Percentiles rank a stretch among this genome's conserved stretches.
Evolutionary conservation across 2,888 invertebrate genomes (phyloP).

Genomic region (Agrotis exclamationis): DNA sequence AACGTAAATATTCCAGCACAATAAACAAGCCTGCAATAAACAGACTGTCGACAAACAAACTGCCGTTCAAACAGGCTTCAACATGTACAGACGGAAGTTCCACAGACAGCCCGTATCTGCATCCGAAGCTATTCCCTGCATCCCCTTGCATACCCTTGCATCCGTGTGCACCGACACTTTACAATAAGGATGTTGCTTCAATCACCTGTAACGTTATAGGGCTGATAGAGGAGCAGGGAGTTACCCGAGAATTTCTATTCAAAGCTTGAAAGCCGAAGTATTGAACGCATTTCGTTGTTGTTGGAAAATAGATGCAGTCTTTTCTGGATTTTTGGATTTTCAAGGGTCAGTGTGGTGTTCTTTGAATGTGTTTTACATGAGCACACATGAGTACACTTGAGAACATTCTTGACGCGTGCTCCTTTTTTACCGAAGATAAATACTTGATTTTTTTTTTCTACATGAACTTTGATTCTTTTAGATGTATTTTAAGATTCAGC

Average conservation of each 20-base stretch:
- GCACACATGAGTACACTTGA: no score
- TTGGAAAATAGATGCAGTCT: not conserved
- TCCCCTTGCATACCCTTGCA: conserved; percentile 16
- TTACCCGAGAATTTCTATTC: conserved; percentile 22
- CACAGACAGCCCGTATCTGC: conserved; percentile 60
- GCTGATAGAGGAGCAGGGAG: conserved; percentile 8
- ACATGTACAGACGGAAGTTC: conserved; percentile 48
- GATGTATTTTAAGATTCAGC: no score
- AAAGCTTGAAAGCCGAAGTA: conserved; percentile 23
- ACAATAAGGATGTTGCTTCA: conserved; percentile 51
- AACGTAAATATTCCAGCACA: conserved; percentile 7
- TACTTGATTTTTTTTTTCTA: no score
- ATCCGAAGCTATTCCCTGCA: conserved; percentile 58
- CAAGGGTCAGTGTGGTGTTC: not conserved
- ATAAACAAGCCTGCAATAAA: conserved; percentile 20
- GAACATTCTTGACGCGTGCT: no score
- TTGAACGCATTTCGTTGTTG: not conserved
- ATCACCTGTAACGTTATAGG: conserved; percentile 43
- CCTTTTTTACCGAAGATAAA: no score
- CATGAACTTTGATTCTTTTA: no score
- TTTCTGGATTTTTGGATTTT: not conserved
- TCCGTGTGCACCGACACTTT: conserved; percentile 32
- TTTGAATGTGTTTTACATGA: no score
- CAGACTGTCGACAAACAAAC: conserved; percentile 36
- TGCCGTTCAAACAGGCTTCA: conserved; percentile 30